A percentile compares a stretch with the other conserved stretches of the same genome.
These are phyloP conservation scores for Columba livia DNA, from an alignment of 2,113 vertebrate species.

Conservation along the genomic window DNA sequence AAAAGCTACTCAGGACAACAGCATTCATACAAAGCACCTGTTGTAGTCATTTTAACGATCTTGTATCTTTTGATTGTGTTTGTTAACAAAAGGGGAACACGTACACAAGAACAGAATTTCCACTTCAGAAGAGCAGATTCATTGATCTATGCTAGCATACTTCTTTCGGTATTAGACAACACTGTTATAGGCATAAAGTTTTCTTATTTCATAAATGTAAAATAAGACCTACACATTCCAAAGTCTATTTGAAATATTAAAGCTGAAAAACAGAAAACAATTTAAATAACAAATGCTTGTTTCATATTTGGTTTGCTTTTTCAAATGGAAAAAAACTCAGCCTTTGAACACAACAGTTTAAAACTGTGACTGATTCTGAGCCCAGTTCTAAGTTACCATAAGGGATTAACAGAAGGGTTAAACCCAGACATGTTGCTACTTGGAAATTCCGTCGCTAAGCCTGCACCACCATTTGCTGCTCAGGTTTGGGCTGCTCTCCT, in stretches of 20 bases:
- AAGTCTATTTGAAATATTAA: neutral
- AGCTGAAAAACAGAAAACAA: neutral
- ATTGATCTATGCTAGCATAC: neutral
- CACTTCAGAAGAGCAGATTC: neutral
- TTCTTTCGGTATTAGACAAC: neutral
- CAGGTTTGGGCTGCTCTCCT: neutral
- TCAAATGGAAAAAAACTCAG: neutral
- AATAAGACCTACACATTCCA: neutral
- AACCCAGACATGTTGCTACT: neutral
- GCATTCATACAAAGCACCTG: neutral
- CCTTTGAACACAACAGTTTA: neutral
- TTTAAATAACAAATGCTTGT: neutral
- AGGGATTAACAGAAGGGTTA: neutral
- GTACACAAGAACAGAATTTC: neutral
- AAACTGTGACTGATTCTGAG: neutral
- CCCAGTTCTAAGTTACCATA: neutral
- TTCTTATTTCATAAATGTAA: neutral
- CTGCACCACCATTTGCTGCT: neutral
- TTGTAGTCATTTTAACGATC: neutral
- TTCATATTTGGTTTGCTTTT: neutral
- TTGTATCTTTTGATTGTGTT: neutral
- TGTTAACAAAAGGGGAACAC: neutral
- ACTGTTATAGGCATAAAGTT: neutral
- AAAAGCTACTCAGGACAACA: neutral
- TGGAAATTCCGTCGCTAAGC: neutral